Percentiles rank a stretch among this genome's conserved stretches.
These are phyloP conservation scores for Eurytoma californica DNA, from an alignment of 2,888 invertebrate species.

Conservation along the genomic window DNA sequence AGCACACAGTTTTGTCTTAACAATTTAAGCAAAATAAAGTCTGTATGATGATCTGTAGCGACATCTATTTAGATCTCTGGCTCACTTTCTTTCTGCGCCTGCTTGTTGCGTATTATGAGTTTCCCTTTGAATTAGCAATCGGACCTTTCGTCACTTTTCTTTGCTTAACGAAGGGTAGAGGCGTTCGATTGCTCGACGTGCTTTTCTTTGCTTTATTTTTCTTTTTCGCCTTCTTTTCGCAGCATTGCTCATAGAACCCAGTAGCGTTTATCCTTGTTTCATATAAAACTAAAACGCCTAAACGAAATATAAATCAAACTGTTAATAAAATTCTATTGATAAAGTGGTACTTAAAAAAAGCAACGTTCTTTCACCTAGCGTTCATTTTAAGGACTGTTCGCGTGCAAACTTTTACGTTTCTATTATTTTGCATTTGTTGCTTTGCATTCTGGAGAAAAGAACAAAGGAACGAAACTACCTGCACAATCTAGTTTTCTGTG, in stretches of 20 bases:
- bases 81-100: conserved; percentile 50
- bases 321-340: conserved; percentile 13
- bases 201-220: too few relatives aligned
- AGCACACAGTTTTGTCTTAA: conserved; percentile 57
- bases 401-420: neutral
- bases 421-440: conserved; percentile 10
- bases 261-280: neutral
- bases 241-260: neutral
- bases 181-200: too few relatives aligned
- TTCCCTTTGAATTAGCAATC: too few relatives aligned
- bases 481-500: conserved; percentile 51
- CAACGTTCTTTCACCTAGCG: conserved; percentile 3
- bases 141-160: too few relatives aligned
- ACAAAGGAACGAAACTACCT: conserved; percentile 17
- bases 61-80: conserved; percentile 59
- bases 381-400: conserved; percentile 20
- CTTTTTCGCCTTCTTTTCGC: neutral
- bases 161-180: too few relatives aligned
- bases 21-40: conserved; percentile 57
- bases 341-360: conserved; percentile 34
- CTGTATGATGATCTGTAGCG: conserved; percentile 60
- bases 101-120: neutral
- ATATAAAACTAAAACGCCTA: conserved; percentile 34
- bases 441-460: conserved; percentile 25
- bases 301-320: conserved; percentile 44